phyloP scores from a whole-genome alignment of 2,888 invertebrate species.

The Drosophila ezoana region DNA sequence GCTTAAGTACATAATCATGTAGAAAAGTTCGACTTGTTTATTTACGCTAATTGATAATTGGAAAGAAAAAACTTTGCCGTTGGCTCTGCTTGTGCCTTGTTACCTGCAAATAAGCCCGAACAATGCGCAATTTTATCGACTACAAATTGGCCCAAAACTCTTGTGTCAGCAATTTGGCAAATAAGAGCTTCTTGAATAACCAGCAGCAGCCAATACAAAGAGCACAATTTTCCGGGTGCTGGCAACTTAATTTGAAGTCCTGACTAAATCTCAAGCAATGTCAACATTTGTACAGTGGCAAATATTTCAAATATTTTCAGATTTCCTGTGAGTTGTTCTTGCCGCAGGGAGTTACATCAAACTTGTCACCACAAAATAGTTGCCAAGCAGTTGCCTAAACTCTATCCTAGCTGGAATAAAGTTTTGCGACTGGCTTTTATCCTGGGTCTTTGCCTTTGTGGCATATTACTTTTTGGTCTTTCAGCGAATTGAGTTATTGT shows the following conservation, averaged over 20 bases:
- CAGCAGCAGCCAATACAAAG: slow-evolving; percentile 24
- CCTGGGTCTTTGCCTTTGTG: slow-evolving; percentile 46
- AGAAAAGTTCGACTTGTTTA: slow-evolving; percentile 20
- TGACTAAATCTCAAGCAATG: slow-evolving; percentile 45
- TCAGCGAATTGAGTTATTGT: slow-evolving; percentile 75
- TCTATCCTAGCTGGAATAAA: slow-evolving; percentile 51
- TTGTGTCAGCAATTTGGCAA: slow-evolving; percentile 67
- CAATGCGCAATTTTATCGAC: slow-evolving; percentile 38
- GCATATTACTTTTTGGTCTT: slow-evolving; percentile 53
- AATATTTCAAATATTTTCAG: slow-evolving; percentile 68
- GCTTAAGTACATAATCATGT: slow-evolving; percentile 21
- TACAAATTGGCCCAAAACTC: slow-evolving; percentile 56
- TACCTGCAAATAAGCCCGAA: slow-evolving; percentile 42
- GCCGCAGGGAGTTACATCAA: slow-evolving; percentile 57
- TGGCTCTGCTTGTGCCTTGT: slow-evolving; percentile 3
- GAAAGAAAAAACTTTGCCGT: slow-evolving; percentile 35
- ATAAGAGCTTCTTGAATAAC: slow-evolving; percentile 49
- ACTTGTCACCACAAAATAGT: slow-evolving; percentile 72
- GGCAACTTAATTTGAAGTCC: slow-evolving; percentile 56
- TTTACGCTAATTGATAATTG: slow-evolving; percentile 20
- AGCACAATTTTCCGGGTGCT: slow-evolving; percentile 41
- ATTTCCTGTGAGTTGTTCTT: slow-evolving; percentile 44
- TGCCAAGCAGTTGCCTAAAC: slow-evolving; percentile 45
- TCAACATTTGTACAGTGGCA: slow-evolving; percentile 66
- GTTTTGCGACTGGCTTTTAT: slow-evolving; percentile 47